Evolutionary conservation across 2,113 vertebrate genomes (phyloP).

Genomic region (Stomatorhinus ivindoensis): DNA sequence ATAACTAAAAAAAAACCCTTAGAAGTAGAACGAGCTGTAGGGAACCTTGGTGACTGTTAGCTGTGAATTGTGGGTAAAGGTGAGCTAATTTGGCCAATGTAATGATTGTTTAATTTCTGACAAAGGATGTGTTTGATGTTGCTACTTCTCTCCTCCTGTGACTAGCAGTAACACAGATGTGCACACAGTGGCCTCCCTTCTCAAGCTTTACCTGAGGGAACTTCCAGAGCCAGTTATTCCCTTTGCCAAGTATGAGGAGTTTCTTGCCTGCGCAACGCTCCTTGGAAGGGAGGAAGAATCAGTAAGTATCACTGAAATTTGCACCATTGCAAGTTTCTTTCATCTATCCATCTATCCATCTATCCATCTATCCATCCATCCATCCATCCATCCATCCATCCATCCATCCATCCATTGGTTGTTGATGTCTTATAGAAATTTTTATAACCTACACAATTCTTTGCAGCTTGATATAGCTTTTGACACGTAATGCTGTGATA

Average conservation of each 20-base stretch:
- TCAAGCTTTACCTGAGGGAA: constrained; percentile 91
- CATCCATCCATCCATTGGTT: too few relatives aligned
- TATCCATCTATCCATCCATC: too few relatives aligned
- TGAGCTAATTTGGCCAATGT: not conserved
- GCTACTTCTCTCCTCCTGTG: constrained; percentile 32
- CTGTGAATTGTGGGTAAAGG: not conserved
- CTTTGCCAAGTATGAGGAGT: constrained; percentile 85
- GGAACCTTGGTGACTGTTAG: not conserved
- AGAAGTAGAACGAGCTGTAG: not conserved
- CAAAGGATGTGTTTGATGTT: not conserved
- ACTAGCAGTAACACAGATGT: constrained; percentile 84
- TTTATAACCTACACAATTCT: too few relatives aligned
- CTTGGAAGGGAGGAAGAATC: constrained; percentile 82
- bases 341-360: too few relatives aligned
- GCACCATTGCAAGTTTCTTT: not conserved
- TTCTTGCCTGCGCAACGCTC: constrained; percentile 80
- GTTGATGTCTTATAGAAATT: too few relatives aligned
- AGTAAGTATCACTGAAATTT: constrained; percentile 58
- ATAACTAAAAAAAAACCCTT: not conserved
- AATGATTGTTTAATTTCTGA: not conserved
- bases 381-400: too few relatives aligned
- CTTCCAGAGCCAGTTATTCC: constrained; percentile 92
- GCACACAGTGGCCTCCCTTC: constrained; percentile 88
- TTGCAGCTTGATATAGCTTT: too few relatives aligned
- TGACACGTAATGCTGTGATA: too few relatives aligned